Evolutionary conservation across 2,888 invertebrate genomes (phyloP).

Genomic region (Ellobium chinense): DNA sequence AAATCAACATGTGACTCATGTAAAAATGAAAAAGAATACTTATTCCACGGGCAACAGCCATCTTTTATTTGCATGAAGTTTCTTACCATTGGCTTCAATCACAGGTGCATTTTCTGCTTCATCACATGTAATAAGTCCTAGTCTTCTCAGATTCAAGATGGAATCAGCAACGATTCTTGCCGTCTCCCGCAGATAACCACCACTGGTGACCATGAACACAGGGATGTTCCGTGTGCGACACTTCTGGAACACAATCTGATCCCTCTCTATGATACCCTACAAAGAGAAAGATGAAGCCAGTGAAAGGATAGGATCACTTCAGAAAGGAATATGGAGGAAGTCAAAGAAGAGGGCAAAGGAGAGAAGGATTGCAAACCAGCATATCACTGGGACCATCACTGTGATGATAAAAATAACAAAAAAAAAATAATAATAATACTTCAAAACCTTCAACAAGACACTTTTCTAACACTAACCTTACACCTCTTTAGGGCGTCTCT

Average conservation of each 20-base stretch:
- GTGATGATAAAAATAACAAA: too few species aligned
- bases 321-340: too few species aligned
- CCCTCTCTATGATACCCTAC: conserved; percentile 91
- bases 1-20: background rate
- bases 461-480: too few species aligned
- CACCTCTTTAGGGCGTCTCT: too few species aligned
- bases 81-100: conserved; percentile 13
- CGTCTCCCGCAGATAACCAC: conserved; percentile 89
- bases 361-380: too few species aligned
- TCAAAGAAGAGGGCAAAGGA: too few species aligned
- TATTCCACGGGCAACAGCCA: background rate
- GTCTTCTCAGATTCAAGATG: conserved; percentile 86
- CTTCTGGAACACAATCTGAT: conserved; percentile 89
- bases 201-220: conserved; percentile 92
- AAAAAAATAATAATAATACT: too few species aligned
- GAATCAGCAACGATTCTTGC: conserved; percentile 91
- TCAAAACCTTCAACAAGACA: too few species aligned
- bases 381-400: too few species aligned
- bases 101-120: conserved; percentile 59
- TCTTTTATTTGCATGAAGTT: too few species aligned
- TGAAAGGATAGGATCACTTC: too few species aligned
- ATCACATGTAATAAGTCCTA: conserved; percentile 75
- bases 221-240: conserved; percentile 84
- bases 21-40: background rate
- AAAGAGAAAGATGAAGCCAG: too few species aligned